Percentiles rank a stretch among this genome's conserved stretches.
Evolutionary conservation across 2,797 vertebrate genomes (phyloP).

Genomic region (Cirrhinus mrigala): DNA sequence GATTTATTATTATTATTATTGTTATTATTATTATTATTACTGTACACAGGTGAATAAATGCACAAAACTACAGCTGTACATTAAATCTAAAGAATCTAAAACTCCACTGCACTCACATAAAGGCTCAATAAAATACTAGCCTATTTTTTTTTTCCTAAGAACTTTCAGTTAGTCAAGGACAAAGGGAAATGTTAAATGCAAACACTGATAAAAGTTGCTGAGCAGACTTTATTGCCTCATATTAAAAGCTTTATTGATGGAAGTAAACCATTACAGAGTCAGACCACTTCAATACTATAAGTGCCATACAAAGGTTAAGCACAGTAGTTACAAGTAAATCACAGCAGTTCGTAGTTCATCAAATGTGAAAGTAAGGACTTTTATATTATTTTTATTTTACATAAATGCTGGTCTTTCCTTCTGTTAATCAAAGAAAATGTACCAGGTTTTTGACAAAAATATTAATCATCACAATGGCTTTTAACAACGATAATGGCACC

Average conservation of each 20-base stretch:
- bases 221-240: background rate
- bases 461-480: background rate
- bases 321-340: background rate
- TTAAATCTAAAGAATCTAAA: background rate
- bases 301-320: background rate
- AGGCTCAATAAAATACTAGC: constrained; percentile 7
- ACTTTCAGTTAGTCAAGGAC: background rate
- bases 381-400: background rate
- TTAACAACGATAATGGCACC: background rate
- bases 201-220: background rate
- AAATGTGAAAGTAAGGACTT: background rate
- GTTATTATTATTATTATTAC: background rate
- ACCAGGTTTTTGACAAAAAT: background rate
- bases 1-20: no score
- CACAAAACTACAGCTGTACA: constrained; percentile 25
- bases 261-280: background rate
- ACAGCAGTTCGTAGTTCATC: background rate
- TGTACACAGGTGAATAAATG: constrained; percentile 28
- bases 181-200: background rate
- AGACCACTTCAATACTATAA: background rate
- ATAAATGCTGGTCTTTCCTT: background rate
- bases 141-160: background rate
- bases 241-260: constrained; percentile 12
- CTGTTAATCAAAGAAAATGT: background rate
- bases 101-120: background rate